phyloP scores from a whole-genome alignment of 2,888 invertebrate species.

The Glyphotaelius pellucidus region DNA sequence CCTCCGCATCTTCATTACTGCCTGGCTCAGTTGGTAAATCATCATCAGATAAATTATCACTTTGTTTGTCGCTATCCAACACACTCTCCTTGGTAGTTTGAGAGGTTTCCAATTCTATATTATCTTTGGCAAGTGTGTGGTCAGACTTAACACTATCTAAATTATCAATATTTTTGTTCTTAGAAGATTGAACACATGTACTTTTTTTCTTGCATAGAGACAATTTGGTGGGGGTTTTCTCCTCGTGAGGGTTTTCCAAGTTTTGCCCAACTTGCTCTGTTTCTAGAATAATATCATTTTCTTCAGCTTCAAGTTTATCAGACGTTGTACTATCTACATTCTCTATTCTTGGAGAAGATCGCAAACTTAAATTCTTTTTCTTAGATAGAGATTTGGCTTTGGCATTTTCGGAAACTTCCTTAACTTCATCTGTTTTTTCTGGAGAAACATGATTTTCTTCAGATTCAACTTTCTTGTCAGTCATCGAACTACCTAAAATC shows the following conservation, averaged over 20 bases:
- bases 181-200: not conserved
- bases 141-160: not conserved
- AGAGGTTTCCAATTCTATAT: not conserved
- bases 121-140: not conserved
- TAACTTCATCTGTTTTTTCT: not conserved
- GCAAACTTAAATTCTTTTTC: conserved; percentile 3
- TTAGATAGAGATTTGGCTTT: conserved; percentile 37
- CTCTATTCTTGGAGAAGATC: not conserved
- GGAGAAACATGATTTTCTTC: not conserved
- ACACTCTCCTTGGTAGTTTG: not conserved
- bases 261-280: not conserved
- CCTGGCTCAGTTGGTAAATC: not conserved
- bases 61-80: not conserved
- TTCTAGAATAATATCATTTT: not conserved
- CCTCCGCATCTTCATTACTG: not conserved
- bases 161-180: not conserved
- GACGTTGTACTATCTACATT: not conserved
- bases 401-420: not conserved
- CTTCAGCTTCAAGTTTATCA: not conserved
- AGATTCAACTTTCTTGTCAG: not conserved
- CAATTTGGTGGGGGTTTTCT: not conserved
- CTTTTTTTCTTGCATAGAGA: not conserved
- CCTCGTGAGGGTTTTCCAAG: not conserved
- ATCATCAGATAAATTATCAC: not conserved
- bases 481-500: not conserved